Evolutionary conservation across 2,797 vertebrate genomes (phyloP).

Genomic region (Orientallactaga sibirica): DNA sequence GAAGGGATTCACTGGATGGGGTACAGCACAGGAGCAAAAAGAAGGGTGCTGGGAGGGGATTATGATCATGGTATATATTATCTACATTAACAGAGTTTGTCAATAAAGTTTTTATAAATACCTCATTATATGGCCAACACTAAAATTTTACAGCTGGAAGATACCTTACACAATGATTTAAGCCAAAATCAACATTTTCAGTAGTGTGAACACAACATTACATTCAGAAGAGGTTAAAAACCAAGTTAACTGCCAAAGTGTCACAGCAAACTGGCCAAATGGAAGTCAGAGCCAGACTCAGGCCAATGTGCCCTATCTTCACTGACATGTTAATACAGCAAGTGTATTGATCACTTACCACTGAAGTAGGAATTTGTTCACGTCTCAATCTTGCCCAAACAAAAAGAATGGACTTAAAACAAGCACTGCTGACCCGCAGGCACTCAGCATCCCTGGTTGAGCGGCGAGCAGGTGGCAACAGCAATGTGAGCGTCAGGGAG

Average conservation of each 20-base stretch:
- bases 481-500: rapidly evolving
- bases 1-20: too few species aligned
- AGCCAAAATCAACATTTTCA: conserved; percentile 31
- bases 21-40: too few species aligned
- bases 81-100: not conserved
- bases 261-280: not conserved
- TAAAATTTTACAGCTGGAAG: conserved; percentile 27
- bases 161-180: conserved; percentile 36
- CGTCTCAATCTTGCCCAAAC: conserved; percentile 41
- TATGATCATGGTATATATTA: too few species aligned
- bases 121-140: not conserved
- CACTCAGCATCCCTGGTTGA: rapidly evolving
- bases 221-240: not conserved
- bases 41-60: too few species aligned
- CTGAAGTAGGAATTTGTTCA: conserved; percentile 27
- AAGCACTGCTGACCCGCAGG: rapidly evolving
- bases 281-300: not conserved
- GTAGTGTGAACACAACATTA: not conserved
- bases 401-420: conserved; percentile 47
- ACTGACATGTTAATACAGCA: not conserved
- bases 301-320: not conserved
- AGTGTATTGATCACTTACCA: conserved; percentile 41
- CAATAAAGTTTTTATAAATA: conserved; percentile 15
- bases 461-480: rapidly evolving
- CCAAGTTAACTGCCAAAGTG: not conserved